Evolutionary conservation across 1,140 invertebrate genomes (phyloP), one percentile per base, ranked within the genome.

Genomic region (Acromyrmex heyeri): DNA sequence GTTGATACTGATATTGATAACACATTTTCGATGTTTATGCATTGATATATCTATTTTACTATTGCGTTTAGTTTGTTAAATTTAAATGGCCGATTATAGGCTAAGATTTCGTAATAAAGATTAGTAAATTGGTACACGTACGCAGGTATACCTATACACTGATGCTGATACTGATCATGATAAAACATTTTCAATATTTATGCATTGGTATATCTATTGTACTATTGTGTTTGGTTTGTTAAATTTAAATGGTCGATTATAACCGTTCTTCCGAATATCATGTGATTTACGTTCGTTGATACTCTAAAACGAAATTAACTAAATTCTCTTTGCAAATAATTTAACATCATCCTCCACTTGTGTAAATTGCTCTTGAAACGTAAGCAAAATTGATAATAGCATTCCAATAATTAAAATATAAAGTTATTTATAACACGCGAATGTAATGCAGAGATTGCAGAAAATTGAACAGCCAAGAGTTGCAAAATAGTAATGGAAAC

Each of bases 341-440:
- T 77, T 77, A 55, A 62, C 34, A n/a, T 73, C 21, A 50, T n/a
- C 18, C 70, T 21, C 27, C 18, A 48, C 65, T 67, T 53, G 44
- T n/a, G 18, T 38, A 61, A 65, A 81, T 34, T 24, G 50, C 14
- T 81, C 69, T 38, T 21, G 64, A 69, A 27, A 44, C 64, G 14
- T 55, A 69, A 70, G 21, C 75, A 3, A 77, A 77, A 48, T 77
- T 62, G 57, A 61, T 61, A 76, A 77, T 62, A 77, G 75, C 75
- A 61, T 76, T 76, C 18, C 73, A 48, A 77, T 77, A 77, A 77
- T 77, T 77, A 62, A 77, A 77, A 77, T 48, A 38, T 61, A 16
- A 59, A n/a, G 44, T 77, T 77, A 62, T 62, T 62, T 77, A 30
- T 12, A 73, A n/a, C 21, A n/a, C 18, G 57, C 5, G 53, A 1